Conservation (phyloP, 2,888 invertebrate species). For the Diplazon laetatorius region DNA sequence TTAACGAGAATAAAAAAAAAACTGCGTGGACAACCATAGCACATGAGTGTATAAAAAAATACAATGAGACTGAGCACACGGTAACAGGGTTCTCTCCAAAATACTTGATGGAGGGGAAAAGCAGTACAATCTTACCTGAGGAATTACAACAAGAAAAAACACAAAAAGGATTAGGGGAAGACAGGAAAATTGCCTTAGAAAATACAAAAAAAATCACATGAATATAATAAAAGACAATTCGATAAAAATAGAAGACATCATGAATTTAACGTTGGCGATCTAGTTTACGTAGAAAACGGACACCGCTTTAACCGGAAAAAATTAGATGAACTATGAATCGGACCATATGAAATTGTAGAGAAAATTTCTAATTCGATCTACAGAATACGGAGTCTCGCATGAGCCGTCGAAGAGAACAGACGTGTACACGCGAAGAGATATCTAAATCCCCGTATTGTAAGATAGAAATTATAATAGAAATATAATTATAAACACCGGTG, state of each 20-base stretch:
- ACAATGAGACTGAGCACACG: conserved; percentile 69
- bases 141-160: conserved; percentile 62
- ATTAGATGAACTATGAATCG: conserved; percentile 67
- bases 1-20: conserved; percentile 66
- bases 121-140: conserved; percentile 54
- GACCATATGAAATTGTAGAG: conserved; percentile 65
- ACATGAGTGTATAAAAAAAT: conserved; percentile 67
- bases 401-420: no score
- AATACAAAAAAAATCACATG: conserved; percentile 67
- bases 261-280: conserved; percentile 68
- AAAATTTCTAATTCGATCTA: conserved; percentile 68
- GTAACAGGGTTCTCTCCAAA: conserved; percentile 66
- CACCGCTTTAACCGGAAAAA: conserved; percentile 70
- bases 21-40: conserved; percentile 70
- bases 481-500: no score
- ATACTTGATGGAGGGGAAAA: conserved; percentile 67
- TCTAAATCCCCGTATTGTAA: no score
- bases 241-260: conserved; percentile 64
- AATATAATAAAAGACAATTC: conserved; percentile 68
- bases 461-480: no score
- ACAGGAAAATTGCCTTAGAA: conserved; percentile 68
- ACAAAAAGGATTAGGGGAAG: conserved; percentile 49
- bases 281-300: conserved; percentile 70
- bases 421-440: no score
- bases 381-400: no score